Evolutionary conservation across 1,140 invertebrate species (phyloP), one percentile per base, ranked within the genome.

Genomic region (Eupeodes corollae): DNA sequence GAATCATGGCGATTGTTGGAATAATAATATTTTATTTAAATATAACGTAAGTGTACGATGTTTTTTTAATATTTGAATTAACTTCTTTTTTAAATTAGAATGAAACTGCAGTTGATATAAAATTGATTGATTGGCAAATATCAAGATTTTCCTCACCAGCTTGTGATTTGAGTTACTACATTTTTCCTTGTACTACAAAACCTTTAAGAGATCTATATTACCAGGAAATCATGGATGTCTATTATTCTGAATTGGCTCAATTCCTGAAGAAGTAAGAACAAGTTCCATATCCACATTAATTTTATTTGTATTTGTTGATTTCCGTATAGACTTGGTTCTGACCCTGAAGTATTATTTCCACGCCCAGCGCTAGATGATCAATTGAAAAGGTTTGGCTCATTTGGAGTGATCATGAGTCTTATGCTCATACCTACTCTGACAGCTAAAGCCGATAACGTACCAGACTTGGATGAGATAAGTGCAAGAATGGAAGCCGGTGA

Each of bases 121-220:
- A 69, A 9, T 51, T 76, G 0, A 50, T 80, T 12, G 79, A 81
- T 52, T 76, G 73, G 56, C 78, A 80, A 57, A 56, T 79, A 11
- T 63, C 69, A 11, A 62, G 75, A 5, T 72, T 73, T 44, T 71
- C 72, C 2, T 79, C 77, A 3, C 78, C 78, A 5, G 70, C 75
- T 2, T 71, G 70, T 2, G 78, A 80, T 49, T 50, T 81, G 39
- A 70, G 71, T 0, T 78, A 79, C 51, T 77, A 74, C 48, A 58
- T 80, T 5, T 79, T 75, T 48, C 70, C 71, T 52, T 73, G 72
- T 44, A 73, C 76, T 0, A 70, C 74, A 18, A 57, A 68, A 43
- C 49, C 67, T 8, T 63, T 78, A 19, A 60, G 76, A 8, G 47
- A 58, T 14, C 50, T 68, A 14, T 58, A 77, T 51, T 73, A 73